Evolutionary conservation across 2,797 vertebrate species (phyloP), one percentile per base, ranked within the genome.

Genomic region (Pangasius mekongensis): DNA sequence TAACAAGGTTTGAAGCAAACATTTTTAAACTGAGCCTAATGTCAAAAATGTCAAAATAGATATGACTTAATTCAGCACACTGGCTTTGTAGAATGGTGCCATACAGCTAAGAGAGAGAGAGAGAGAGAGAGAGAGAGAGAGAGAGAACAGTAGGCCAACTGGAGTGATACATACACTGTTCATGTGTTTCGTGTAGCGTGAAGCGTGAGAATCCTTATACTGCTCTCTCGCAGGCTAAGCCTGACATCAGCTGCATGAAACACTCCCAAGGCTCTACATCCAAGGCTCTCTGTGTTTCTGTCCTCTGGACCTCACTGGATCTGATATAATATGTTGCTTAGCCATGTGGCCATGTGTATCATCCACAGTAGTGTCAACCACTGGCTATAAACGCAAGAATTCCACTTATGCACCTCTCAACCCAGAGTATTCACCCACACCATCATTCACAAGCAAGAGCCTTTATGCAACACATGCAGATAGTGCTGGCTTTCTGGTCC

Each of bases 401-500:
- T 67, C 78, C 67, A 47, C 49, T 74, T 60, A 78, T 39, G 71
- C n/a, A 71, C 85, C 86, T 87, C 62, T 66, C 69, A 73, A 91
- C 66, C 58, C 13, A 52, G 67, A 87, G 78, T 69, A 82, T 84
- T 83, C 49, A 85, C 86, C 58, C 3, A 54, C 33, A 39, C 87
- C 88, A 92, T 92, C 91, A 89, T 89, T 92, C 82, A 92, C 87
- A 73, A 89, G 78, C 89, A 86, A 86, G 5, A 30, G 62, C 43
- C 69, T 82, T 87, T 96, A 96, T 96, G 95, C 96, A 95, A 93
- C 95, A 94, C 94, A 95, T 94, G 93, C 93, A 91, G 89, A 95
- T 96, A 96, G 96, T 93, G 95, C 92, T 95, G 96, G 93, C 95
- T 95, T 94, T 95, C 94, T 95, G 95, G 95, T 95, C 96, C 92